Conservation (phyloP, 2,113 vertebrate species). For the Cavia porcellus region DNA sequence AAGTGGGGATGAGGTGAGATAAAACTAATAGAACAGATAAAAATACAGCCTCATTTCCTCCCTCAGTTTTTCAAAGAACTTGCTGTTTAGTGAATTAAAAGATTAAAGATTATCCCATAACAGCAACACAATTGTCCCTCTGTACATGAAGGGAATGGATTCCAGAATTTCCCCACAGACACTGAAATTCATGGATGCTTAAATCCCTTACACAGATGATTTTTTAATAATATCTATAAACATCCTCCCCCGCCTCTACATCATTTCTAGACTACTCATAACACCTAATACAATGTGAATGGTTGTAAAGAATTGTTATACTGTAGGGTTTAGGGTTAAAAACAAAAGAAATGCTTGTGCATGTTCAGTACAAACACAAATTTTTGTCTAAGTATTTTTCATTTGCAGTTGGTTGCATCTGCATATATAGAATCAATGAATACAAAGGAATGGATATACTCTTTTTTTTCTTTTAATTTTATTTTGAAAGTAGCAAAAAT, state of each 20-base stretch:
- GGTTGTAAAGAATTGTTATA: not conserved
- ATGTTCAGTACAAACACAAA: not conserved
- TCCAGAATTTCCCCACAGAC: not conserved
- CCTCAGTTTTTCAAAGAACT: constrained; percentile 41
- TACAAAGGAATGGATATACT: not conserved
- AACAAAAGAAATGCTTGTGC: not conserved
- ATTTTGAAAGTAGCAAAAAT: too few relatives aligned
- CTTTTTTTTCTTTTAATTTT: not conserved
- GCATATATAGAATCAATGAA: not conserved
- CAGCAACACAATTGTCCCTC: not conserved
- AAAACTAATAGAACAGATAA: not conserved
- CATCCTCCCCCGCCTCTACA: not conserved
- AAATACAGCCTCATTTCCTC: not conserved
- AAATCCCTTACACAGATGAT: not conserved
- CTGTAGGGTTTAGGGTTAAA: not conserved
- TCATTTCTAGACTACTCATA: not conserved
- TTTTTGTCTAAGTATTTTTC: not conserved
- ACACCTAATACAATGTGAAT: not conserved
- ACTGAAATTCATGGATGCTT: not conserved
- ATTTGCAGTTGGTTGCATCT: not conserved
- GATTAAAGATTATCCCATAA: not conserved
- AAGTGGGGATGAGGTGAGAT: not conserved
- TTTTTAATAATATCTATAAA: not conserved
- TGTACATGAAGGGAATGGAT: not conserved
- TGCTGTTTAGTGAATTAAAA: constrained; percentile 25